Evolutionary conservation across 2,113 vertebrate genomes (phyloP).

Genomic region (Anhinga rufa): DNA sequence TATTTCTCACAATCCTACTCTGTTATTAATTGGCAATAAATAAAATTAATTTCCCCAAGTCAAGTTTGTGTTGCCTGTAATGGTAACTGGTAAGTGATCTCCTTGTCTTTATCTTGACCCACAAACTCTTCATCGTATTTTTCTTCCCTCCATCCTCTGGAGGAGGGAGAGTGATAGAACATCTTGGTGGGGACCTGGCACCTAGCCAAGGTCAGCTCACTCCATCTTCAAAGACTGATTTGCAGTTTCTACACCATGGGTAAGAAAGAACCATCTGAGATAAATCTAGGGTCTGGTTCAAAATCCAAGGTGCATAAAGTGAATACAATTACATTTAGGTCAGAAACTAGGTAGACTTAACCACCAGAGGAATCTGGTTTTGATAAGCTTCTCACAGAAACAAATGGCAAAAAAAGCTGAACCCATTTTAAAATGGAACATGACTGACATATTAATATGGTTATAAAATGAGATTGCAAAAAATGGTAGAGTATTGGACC

Average conservation of each 20-base stretch:
- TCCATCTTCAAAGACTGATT: neutral
- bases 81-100: neutral
- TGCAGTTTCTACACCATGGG: neutral
- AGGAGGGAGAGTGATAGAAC: neutral
- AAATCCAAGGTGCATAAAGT: neutral
- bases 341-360: neutral
- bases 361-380: neutral
- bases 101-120: neutral
- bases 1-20: neutral
- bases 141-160: neutral
- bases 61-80: neutral
- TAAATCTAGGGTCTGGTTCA: neutral
- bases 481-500: neutral
- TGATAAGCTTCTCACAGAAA: neutral
- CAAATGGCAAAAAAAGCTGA: neutral
- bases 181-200: accelerated
- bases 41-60: neutral
- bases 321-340: neutral
- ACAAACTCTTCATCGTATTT: neutral
- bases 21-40: neutral
- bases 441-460: neutral
- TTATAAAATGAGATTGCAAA: neutral
- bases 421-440: neutral
- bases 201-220: neutral
- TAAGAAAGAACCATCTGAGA: neutral